Evolutionary conservation across 2,113 vertebrate species (phyloP).

Genomic region (Nibea coibor): DNA sequence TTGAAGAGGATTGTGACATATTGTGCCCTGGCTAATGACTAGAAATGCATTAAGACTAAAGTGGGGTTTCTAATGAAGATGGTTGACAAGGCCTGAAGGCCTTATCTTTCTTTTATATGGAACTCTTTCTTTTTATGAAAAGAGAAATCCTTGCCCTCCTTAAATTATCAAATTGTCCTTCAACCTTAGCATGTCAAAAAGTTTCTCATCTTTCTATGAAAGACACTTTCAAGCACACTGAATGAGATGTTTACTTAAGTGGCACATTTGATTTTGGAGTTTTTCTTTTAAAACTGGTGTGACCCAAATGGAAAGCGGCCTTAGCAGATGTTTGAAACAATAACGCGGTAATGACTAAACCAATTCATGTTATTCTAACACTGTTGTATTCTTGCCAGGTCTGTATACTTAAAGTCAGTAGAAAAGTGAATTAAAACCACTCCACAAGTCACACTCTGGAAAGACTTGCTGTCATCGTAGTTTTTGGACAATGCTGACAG

Average conservation of each 20-base stretch:
- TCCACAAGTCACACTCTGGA: background rate
- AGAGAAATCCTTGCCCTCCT: constrained; percentile 72
- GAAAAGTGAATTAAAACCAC: background rate
- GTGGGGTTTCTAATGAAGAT: constrained; percentile 74
- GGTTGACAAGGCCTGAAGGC: constrained; percentile 70
- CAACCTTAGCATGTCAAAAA: constrained; percentile 62
- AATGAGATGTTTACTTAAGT: constrained; percentile 57
- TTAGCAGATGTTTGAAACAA: constrained; percentile 47
- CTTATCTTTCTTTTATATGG: constrained; percentile 62
- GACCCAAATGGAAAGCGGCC: constrained; percentile 42
- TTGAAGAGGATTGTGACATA: constrained; percentile 75
- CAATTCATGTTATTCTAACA: background rate
- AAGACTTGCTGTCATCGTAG: background rate
- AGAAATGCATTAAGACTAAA: constrained; percentile 78
- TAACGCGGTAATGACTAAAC: constrained; percentile 38
- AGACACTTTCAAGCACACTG: constrained; percentile 61
- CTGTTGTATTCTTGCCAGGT: background rate
- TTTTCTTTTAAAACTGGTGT: constrained; percentile 55
- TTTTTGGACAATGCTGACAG: background rate
- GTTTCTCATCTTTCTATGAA: constrained; percentile 68
- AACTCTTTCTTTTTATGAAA: constrained; percentile 65
- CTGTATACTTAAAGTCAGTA: background rate
- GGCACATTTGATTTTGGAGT: constrained; percentile 36
- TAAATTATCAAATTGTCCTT: constrained; percentile 73
- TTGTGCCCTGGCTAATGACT: constrained; percentile 75